A percentile compares a stretch with the other conserved stretches of the same genome.
Evolutionary conservation across 2,797 vertebrate species (phyloP).

Genomic region (Spinus pinus): DNA sequence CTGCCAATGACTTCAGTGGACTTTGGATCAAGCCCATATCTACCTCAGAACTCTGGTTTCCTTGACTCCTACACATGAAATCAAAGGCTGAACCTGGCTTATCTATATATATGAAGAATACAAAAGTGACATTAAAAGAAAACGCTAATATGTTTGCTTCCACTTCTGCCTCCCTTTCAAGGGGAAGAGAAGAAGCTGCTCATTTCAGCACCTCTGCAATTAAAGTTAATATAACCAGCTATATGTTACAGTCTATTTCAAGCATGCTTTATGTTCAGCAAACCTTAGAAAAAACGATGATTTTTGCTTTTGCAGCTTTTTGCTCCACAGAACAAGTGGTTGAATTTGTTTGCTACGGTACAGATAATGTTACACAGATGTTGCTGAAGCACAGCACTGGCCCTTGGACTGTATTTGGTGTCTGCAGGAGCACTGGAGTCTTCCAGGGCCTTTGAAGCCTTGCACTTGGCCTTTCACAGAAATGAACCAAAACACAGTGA

Average conservation of each 20-base stretch:
- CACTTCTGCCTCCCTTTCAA: not conserved
- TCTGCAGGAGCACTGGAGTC: not conserved
- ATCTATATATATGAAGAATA: not conserved
- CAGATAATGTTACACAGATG: not conserved
- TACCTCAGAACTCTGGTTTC: not conserved
- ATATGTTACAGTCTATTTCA: not conserved
- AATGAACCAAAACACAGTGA: not conserved
- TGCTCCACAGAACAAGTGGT: not conserved
- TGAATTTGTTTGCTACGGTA: not conserved
- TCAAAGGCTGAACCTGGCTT: not conserved
- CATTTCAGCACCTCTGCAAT: not conserved
- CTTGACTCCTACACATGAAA: not conserved
- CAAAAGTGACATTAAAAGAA: not conserved
- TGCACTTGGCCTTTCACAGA: not conserved
- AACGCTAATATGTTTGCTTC: not conserved
- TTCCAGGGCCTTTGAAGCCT: not conserved
- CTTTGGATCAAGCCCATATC: not conserved
- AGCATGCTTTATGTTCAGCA: not conserved
- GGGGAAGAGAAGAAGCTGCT: not conserved
- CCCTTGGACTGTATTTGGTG: not conserved
- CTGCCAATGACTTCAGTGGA: not conserved
- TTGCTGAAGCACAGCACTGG: not conserved
- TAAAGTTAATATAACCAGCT: not conserved
- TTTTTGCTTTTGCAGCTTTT: not conserved
- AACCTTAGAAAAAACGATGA: not conserved